phyloP scores from a whole-genome alignment of 1,140 invertebrate species.

The Nomia melanderi region DNA sequence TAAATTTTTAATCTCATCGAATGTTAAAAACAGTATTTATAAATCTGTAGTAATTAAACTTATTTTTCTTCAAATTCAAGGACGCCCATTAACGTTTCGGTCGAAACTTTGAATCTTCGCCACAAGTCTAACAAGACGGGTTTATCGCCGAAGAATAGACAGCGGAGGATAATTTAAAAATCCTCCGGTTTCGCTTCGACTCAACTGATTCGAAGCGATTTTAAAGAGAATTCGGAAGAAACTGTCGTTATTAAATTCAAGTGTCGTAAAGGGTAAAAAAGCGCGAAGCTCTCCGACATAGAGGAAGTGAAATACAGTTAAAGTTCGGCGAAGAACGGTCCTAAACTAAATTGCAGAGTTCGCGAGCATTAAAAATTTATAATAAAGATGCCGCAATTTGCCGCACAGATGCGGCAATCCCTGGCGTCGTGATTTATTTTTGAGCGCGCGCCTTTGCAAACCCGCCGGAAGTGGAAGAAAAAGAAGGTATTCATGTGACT shows the following conservation, averaged over 20 bases:
- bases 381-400: conserved; percentile 43
- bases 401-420: conserved; percentile 12
- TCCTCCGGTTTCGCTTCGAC: background rate
- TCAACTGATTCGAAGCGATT: too few relatives aligned
- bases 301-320: conserved; percentile 5
- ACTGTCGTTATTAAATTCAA: background rate
- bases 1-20: too few relatives aligned
- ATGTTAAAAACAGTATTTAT: too few relatives aligned
- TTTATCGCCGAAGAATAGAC: too few relatives aligned
- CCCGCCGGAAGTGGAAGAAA: background rate
- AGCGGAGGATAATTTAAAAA: background rate
- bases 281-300: background rate
- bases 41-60: too few relatives aligned
- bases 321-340: background rate
- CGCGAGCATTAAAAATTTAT: conserved; percentile 40
- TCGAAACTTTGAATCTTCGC: background rate
- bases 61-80: too few relatives aligned
- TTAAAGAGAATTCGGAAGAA: background rate
- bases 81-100: too few relatives aligned
- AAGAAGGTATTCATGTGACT: background rate
- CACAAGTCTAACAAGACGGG: too few relatives aligned
- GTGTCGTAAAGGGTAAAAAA: background rate
- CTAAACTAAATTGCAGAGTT: conserved; percentile 28
- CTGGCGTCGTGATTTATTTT: background rate
- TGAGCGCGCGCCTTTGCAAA: background rate